phyloP scores from a whole-genome alignment of 2,113 vertebrate species.

The Chamaetylas fuelleborni region DNA sequence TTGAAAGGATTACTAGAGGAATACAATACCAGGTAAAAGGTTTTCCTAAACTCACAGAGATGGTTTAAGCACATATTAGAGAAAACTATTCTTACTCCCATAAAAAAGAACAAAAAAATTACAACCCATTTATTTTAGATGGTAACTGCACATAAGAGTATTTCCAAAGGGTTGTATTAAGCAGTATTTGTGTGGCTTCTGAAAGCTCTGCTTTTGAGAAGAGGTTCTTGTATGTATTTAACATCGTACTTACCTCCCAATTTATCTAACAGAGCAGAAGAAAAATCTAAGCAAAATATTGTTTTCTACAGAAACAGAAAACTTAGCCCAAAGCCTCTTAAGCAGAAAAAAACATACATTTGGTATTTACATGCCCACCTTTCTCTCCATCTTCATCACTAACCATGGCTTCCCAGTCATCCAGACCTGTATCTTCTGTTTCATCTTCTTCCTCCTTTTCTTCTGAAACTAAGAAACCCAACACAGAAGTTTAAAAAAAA shows the following conservation, averaged over 20 bases:
- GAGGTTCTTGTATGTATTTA: neutral
- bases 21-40: neutral
- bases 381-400: constrained; percentile 89
- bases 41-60: neutral
- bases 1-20: neutral
- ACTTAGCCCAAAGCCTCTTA: neutral
- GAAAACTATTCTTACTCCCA: neutral
- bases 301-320: neutral
- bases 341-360: neutral
- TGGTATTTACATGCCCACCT: constrained; percentile 59
- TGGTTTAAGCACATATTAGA: neutral
- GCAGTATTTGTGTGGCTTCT: neutral
- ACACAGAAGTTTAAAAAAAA: neutral
- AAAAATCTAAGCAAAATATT: neutral
- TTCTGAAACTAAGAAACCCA: constrained; percentile 63
- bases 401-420: constrained; percentile 97
- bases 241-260: neutral
- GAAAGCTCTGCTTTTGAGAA: neutral
- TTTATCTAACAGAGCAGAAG: neutral
- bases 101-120: neutral
- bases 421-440: constrained; percentile 79
- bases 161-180: neutral
- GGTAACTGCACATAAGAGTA: neutral
- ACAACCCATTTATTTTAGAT: neutral
- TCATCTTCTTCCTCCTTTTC: constrained; percentile 78